phyloP scores from a whole-genome alignment of 2,797 vertebrate species.

The Poecilia picta region DNA sequence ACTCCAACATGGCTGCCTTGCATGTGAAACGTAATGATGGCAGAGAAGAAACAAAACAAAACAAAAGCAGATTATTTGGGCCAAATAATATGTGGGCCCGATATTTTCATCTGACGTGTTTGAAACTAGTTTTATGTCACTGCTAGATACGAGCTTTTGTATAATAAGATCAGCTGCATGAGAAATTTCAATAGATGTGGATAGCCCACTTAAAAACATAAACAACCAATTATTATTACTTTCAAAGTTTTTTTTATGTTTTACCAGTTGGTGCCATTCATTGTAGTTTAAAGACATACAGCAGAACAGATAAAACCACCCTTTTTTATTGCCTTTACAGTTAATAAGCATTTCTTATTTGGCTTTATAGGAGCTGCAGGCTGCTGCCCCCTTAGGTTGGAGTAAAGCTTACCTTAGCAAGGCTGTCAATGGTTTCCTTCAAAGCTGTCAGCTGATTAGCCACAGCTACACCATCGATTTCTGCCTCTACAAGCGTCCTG shows the following conservation, averaged over 20 bases:
- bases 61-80: background rate
- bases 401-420: conserved; percentile 76
- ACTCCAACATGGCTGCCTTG: background rate
- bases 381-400: too few species aligned
- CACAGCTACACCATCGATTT: conserved; percentile 89
- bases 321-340: background rate
- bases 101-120: background rate
- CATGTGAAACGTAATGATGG: background rate
- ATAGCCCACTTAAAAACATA: background rate
- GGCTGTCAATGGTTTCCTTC: conserved; percentile 81
- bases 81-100: background rate
- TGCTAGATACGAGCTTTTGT: background rate
- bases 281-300: background rate
- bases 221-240: background rate
- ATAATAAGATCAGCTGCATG: background rate
- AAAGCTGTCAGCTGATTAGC: conserved; percentile 87
- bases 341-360: background rate
- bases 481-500: conserved; percentile 86
- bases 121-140: background rate
- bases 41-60: background rate
- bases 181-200: background rate
- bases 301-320: background rate
- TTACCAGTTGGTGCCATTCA: background rate
- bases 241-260: background rate
- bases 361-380: background rate